These are phyloP conservation scores for Acanthopleura granulata DNA, from an alignment of 2,888 invertebrate species.

Conservation along the genomic window DNA sequence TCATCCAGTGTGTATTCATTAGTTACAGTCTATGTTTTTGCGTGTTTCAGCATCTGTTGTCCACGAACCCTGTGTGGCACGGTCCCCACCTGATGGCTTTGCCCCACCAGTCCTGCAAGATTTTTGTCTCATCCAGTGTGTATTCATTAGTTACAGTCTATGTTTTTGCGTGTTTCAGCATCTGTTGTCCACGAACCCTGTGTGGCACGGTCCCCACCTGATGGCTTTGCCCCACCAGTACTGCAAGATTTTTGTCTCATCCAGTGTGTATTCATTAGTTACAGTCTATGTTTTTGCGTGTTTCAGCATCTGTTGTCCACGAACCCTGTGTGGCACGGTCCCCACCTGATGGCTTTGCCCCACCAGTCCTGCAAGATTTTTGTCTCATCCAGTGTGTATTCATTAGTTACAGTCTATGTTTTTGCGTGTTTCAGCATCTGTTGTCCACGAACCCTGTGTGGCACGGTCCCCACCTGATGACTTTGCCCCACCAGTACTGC, in stretches of 20 bases:
- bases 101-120: constrained; percentile 91
- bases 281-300: too few relatives aligned
- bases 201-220: constrained; percentile 81
- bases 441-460: constrained; percentile 60
- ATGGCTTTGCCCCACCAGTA: constrained; percentile 90
- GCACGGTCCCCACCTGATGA: constrained; percentile 84
- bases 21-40: too few relatives aligned
- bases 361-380: constrained; percentile 92
- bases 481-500: constrained; percentile 91
- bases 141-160: too few relatives aligned
- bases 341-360: constrained; percentile 87
- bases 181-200: constrained; percentile 47
- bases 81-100: constrained; percentile 86
- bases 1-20: too few relatives aligned
- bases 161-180: too few relatives aligned
- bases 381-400: too few relatives aligned
- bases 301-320: constrained; percentile 53
- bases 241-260: constrained; percentile 92
- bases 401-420: too few relatives aligned
- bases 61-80: constrained; percentile 69
- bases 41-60: constrained; percentile 58
- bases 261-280: too few relatives aligned
- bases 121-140: too few relatives aligned
- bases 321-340: constrained; percentile 74
- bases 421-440: constrained; percentile 56